A percentile compares a stretch with the other conserved stretches of the same genome.
phyloP scores from a whole-genome alignment of 2,797 vertebrate genomes.

The Salmo trutta region DNA sequence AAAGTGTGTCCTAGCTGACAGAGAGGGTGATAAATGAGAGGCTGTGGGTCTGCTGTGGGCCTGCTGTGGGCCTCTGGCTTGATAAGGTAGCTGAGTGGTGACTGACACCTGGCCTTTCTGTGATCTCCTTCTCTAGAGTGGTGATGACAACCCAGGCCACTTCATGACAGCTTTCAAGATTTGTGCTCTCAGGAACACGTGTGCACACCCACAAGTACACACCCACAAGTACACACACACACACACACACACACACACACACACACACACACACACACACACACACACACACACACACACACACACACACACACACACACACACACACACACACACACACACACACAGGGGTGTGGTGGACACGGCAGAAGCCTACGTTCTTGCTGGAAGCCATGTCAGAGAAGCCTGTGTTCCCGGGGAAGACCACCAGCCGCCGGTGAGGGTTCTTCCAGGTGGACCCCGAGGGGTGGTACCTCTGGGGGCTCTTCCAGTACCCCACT shows the following conservation, averaged over 20 bases:
- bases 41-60: background rate
- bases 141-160: conserved; percentile 52
- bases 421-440: conserved; percentile 35
- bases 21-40: conserved; percentile 38
- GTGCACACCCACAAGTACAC: conserved; percentile 3
- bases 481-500: conserved; percentile 57
- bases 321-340: conserved; percentile 17
- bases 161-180: conserved; percentile 33
- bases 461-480: conserved; percentile 51
- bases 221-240: background rate
- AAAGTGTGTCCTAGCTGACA: conserved; percentile 40
- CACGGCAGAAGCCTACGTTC: conserved; percentile 46
- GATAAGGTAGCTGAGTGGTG: conserved; percentile 55
- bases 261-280: background rate
- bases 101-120: conserved; percentile 47
- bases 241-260: conserved; percentile 9
- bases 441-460: conserved; percentile 53
- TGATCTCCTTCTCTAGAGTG: conserved; percentile 32
- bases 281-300: conserved; percentile 8
- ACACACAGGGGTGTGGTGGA: conserved; percentile 59
- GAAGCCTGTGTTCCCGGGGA: conserved; percentile 63
- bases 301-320: conserved; percentile 6
- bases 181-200: conserved; percentile 4
- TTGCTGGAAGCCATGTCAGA: conserved; percentile 52
- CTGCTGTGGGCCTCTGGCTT: background rate